Evolutionary conservation across 23 tunicate genomes (phyloP), one percentile per base, ranked within the genome.

Genomic region (Diplosoma virens): DNA sequence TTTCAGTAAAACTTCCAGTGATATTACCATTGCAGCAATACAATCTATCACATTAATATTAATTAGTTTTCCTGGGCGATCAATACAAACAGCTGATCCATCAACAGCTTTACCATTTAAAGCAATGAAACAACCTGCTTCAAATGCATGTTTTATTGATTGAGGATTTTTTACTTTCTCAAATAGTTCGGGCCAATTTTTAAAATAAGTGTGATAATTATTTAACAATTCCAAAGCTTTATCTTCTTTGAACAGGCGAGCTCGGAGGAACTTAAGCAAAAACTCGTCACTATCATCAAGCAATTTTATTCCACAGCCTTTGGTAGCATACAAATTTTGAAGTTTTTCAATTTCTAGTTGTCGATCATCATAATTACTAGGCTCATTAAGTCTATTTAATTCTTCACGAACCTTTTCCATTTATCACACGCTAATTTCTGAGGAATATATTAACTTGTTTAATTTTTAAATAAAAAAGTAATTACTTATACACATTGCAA

Each of bases 101-200:
- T 88, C 76, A 25, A 35, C 32, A 3, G 97, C 97, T 59, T 81
- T 64, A 3, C 78, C 95, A 32, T 46, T 61, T 30, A 33, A 26
- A 1, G 55, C 33, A 6, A 88, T 46, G 46, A 81, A 36, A 48
- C 66, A 77, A 0, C 87, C 84, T 14, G 74, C 58, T 25, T 66
- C 79, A 24, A 88, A 54, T 25, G 76, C 47, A 11, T 71, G 77
- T 20, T 54, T 26, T 0, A 88, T 67, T 25, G 46, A 41, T 18
- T 25, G 25, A 3, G 95, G 95, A 68, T 88, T 77, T 55, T 82
- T 73, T 5, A 88, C 75, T 67, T 70, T 82, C 18, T 88, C 87
- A 76, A 82, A 88, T 11, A 77, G 80, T 69, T 88, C 95, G 28
- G 89, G 66, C 48, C 72, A 77, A 28, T 29, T 32, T 2, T 25